A percentile compares a stretch with the other conserved stretches of the same genome.
Evolutionary conservation across 2,888 invertebrate genomes (phyloP).

Genomic region (Rhagonycha lutea): DNA sequence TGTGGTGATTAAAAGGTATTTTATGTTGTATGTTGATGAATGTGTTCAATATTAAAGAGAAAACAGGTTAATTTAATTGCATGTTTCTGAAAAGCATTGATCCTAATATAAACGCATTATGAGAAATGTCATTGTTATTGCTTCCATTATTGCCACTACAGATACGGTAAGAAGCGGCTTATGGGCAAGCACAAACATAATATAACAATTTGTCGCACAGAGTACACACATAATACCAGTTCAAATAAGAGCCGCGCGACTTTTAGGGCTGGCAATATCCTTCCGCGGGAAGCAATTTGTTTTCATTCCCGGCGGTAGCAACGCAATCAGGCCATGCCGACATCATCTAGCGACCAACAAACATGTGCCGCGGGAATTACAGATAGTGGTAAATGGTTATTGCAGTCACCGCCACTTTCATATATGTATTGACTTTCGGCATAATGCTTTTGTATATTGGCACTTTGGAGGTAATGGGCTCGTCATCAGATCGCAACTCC

Average conservation of each 20-base stretch:
- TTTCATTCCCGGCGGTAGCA: slow-evolving; percentile 49
- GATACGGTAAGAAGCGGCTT: slow-evolving; percentile 35
- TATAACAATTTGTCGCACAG: slow-evolving; percentile 43
- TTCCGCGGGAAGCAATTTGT: slow-evolving; percentile 54
- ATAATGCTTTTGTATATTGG: slow-evolving; percentile 53
- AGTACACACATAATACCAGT: slow-evolving; percentile 43
- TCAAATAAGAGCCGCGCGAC: slow-evolving; percentile 44
- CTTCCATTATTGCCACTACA: slow-evolving; percentile 32
- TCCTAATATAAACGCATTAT: slow-evolving; percentile 12
- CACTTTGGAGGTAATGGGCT: slow-evolving; percentile 51
- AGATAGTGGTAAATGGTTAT: slow-evolving; percentile 54
- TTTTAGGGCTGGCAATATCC: slow-evolving; percentile 50
- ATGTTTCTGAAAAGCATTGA: not conserved
- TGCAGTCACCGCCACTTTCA: slow-evolving; percentile 45
- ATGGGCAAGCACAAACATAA: slow-evolving; percentile 31
- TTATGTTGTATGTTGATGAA: not conserved
- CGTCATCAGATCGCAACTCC: slow-evolving; percentile 40
- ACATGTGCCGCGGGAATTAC: slow-evolving; percentile 52
- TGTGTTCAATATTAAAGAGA: not conserved
- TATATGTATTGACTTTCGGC: slow-evolving; percentile 53
- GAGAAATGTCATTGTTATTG: slow-evolving; percentile 28
- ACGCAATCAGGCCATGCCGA: slow-evolving; percentile 47
- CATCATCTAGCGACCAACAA: slow-evolving; percentile 49
- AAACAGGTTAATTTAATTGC: not conserved
- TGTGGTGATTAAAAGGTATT: not conserved